These are phyloP conservation scores for Eulimnadia texana DNA, from an alignment of 1,140 invertebrate genomes.

Conservation along the genomic window DNA sequence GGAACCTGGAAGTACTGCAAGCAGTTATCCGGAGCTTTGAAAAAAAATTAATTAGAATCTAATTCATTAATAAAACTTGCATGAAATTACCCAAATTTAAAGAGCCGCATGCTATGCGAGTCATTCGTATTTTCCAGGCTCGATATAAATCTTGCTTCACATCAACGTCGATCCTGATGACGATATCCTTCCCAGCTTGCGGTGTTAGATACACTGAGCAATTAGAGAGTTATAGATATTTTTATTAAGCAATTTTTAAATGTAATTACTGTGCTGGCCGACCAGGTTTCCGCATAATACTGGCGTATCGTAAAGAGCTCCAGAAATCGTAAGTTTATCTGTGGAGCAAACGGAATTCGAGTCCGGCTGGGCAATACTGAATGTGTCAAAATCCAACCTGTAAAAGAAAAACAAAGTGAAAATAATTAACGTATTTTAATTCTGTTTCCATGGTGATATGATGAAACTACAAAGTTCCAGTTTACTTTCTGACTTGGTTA, in stretches of 20 bases:
- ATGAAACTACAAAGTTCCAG: too few relatives aligned
- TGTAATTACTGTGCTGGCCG: neutral
- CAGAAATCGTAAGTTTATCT: neutral
- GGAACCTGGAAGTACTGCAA: neutral
- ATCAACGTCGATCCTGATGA: neutral
- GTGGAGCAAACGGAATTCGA: neutral
- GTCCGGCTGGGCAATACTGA: neutral
- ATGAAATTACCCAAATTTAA: neutral
- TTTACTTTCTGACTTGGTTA: too few relatives aligned
- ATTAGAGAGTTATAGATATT: too few relatives aligned
- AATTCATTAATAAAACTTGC: neutral
- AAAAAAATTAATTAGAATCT: neutral
- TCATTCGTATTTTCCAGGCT: neutral
- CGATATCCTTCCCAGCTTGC: neutral
- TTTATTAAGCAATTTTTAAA: too few relatives aligned
- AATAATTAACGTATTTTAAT: neutral
- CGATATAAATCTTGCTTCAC: neutral
- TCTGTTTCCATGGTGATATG: neutral
- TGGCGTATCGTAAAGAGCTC: neutral
- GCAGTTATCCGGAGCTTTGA: neutral
- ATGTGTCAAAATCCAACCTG: neutral
- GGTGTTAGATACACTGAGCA: neutral
- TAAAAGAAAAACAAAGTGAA: too few relatives aligned
- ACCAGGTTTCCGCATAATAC: neutral
- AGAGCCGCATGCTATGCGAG: neutral